Base-by-base conservation (phyloP, 2,888 invertebrate species). In the Rhagophthalmus giganteus region DNA sequence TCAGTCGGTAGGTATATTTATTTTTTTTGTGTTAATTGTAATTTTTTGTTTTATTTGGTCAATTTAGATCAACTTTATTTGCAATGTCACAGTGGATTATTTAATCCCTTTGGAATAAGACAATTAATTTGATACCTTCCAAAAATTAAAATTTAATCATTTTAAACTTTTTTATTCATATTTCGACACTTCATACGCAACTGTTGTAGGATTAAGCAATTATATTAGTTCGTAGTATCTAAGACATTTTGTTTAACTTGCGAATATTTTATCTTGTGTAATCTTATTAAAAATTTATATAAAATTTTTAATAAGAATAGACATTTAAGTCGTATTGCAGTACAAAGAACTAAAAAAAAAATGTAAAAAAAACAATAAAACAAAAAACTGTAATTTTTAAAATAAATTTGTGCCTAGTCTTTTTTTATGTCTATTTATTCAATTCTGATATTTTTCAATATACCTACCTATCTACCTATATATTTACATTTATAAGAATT, bases 291-390 rank as follows among this genome's bases (percentile, higher is more conserved):
- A 68, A 67, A 65, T 65, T 62, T 63, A 28, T 30, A 57, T n/a
- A n/a, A n/a, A n/a, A n/a, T n/a, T n/a, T n/a, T n/a, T n/a, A n/a
- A n/a, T n/a, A n/a, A n/a, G n/a, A 63, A 59, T 71, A 71, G 68
- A 70, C 69, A 60, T n/a, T n/a, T 68, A 70, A 69, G 69, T 70
- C 69, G 66, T 61, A 68, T 65, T 69, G 68, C 68, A 71, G 71
- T 71, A 71, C 71, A 73, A 71, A 72, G 66, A 66, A 47, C 42
- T 39, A 25, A 52, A 59, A 63, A 67, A 66, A 67, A 65, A 63
- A 66, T 49, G 58, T 56, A 59, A 68, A 67, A 64, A 66, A 69
- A 63, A 58, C 63, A 62, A 65, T 60, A 62, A 60, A 59, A 58
- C 64, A 55, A 55, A 67, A 66, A 67, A 68, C 55, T 52, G 62